Evolutionary conservation across 1,140 invertebrate genomes (phyloP), one percentile per base, ranked within the genome.

Genomic region (Drosophila parabipectinata): DNA sequence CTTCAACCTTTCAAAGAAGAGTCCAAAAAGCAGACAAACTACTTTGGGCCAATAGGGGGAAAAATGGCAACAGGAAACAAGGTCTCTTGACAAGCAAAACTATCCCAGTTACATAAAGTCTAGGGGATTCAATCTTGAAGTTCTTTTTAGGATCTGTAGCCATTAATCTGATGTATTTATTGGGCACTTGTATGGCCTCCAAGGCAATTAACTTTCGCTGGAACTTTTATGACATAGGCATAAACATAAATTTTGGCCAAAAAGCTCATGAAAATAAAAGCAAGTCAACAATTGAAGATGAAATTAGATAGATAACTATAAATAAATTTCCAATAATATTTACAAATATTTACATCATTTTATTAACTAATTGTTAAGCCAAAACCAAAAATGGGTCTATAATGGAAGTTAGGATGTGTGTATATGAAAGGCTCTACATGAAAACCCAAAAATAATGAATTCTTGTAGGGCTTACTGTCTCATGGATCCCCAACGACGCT

Each of bases 401-500:
- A 77, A 60, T 74, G 37, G 34, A 24, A 26, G 59, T 72, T 85
- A 81, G 34, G n/a, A 45, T 34, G 5, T 50, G 26, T 21, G 57
- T 69, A 18, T 18, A 21, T 21, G 21, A 21, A 48, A 71, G 34
- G 34, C n/a, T 83, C 57, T 83, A 79, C 53, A 66, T 79, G 63
- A 67, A 52, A 53, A 50, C 62, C 51, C 50, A 67, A 64, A 51
- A 6, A 12, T 52, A 45, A 47, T 37, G 12, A 45, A 52, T 57
- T 8, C 39, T 47, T 45, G 14, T 3, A 52, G 26, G 77, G 92
- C 95, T 95, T 94, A 96, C 95, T 95, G 94, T 94, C 95, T 93
- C 93, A 96, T 95, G 56, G 95, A 96, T 71, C 95, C 95, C 95
- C 95, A 96, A 93, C 95, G 93, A 74, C 95, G 93, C 90, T 95